These are phyloP conservation scores for Cryptosula pallasiana DNA, from an alignment of 2,888 invertebrate species.

Conservation along the genomic window DNA sequence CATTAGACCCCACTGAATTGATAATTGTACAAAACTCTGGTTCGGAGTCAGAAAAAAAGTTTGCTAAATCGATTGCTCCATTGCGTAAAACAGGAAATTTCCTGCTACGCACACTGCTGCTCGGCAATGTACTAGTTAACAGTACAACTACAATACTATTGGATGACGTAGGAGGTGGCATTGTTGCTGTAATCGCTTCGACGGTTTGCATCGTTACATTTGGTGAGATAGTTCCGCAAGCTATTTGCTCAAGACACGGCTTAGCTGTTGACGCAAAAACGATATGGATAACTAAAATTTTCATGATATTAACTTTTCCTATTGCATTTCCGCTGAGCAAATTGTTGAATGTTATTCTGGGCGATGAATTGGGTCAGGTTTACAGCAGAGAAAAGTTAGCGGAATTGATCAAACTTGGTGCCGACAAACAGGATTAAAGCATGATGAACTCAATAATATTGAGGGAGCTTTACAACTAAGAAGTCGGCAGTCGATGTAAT, in stretches of 20 bases:
- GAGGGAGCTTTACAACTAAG: conserved; percentile 89
- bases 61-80: conserved; percentile 80
- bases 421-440: conserved; percentile 45
- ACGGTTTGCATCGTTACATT: conserved; percentile 89
- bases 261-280: conserved; percentile 92
- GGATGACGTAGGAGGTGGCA: conserved; percentile 79
- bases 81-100: conserved; percentile 91
- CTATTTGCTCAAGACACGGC: conserved; percentile 90
- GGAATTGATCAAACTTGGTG: conserved; percentile 68
- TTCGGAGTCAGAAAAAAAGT: conserved; percentile 64
- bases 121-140: conserved; percentile 89
- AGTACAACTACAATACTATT: conserved; percentile 92
- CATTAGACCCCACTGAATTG: conserved; percentile 87
- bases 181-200: conserved; percentile 83
- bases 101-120: conserved; percentile 65
- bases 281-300: conserved; percentile 81
- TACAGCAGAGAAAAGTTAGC: conserved; percentile 93
- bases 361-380: conserved; percentile 94
- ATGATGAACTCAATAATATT: conserved; percentile 91
- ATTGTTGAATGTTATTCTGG: conserved; percentile 79
- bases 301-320: conserved; percentile 90
- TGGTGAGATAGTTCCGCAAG: conserved; percentile 94
- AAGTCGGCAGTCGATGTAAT: conserved; percentile 90
- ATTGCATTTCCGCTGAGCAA: conserved; percentile 83
- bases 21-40: conserved; percentile 91